These are phyloP conservation scores for Rhea pennata DNA, from an alignment of 2,113 vertebrate genomes.

Conservation along the genomic window DNA sequence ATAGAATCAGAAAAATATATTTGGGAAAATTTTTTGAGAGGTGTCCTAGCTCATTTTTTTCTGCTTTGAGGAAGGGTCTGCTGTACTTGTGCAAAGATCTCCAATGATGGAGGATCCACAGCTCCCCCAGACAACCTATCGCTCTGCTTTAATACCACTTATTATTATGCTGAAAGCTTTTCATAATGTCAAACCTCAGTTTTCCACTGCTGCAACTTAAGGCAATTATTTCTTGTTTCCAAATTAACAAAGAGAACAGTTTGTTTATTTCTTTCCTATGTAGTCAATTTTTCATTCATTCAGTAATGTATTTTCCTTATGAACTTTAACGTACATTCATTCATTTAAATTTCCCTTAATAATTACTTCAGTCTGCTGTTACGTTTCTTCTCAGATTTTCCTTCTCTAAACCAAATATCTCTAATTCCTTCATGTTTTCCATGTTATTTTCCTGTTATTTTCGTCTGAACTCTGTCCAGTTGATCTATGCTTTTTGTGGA, in stretches of 20 bases:
- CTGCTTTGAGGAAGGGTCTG: background rate
- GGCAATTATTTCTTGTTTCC: background rate
- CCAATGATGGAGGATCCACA: fast-evolving
- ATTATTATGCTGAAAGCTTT: background rate
- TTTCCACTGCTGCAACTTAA: background rate
- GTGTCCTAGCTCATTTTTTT: background rate
- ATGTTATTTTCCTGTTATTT: background rate
- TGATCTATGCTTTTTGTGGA: background rate
- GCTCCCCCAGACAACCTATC: background rate
- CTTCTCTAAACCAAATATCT: background rate
- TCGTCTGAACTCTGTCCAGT: background rate
- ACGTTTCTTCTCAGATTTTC: background rate
- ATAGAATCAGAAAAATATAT: background rate
- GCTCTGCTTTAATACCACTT: background rate
- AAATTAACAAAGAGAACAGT: fast-evolving
- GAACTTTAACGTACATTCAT: background rate
- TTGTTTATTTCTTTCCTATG: background rate
- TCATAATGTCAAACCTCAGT: background rate
- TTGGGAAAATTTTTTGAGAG: background rate
- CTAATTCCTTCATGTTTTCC: background rate
- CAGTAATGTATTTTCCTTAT: background rate
- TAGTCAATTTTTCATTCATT: background rate
- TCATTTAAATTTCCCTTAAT: no score
- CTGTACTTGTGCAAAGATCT: background rate
- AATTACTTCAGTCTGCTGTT: no score